Conservation (phyloP, 2,113 vertebrate genomes). For the Hippocampus mohnikei region DNA sequence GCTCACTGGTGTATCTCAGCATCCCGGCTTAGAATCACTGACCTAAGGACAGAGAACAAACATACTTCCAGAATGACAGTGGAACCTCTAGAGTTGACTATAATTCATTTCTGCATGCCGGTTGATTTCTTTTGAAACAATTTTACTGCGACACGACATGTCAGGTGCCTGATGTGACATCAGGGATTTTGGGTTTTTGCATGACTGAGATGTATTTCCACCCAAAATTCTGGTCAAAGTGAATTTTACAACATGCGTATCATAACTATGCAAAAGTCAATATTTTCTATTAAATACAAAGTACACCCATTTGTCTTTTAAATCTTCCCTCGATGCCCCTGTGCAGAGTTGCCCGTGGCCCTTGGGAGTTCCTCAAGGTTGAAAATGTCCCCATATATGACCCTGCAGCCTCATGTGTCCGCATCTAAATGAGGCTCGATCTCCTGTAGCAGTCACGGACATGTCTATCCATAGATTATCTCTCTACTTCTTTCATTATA, state of each 20-base stretch:
- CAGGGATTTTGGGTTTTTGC: too few species aligned
- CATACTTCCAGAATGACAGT: not conserved
- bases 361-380: not conserved
- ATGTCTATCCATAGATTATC: constrained; percentile 35
- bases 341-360: not conserved
- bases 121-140: too few species aligned
- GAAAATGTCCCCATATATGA: constrained; percentile 7
- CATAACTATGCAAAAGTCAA: too few species aligned
- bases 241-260: too few species aligned
- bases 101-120: not conserved
- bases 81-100: too few species aligned
- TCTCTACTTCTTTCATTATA: constrained; percentile 33
- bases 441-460: constrained; percentile 19
- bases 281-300: too few species aligned
- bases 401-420: constrained; percentile 11
- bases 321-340: too few species aligned
- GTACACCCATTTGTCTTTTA: too few species aligned
- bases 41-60: not conserved
- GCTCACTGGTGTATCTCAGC: not conserved
- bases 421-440: not conserved
- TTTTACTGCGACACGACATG: too few species aligned
- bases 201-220: too few species aligned
- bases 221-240: too few species aligned
- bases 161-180: too few species aligned
- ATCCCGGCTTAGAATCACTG: not conserved